Conservation (phyloP, 2,113 vertebrate species). For the Centropus unirufus region DNA sequence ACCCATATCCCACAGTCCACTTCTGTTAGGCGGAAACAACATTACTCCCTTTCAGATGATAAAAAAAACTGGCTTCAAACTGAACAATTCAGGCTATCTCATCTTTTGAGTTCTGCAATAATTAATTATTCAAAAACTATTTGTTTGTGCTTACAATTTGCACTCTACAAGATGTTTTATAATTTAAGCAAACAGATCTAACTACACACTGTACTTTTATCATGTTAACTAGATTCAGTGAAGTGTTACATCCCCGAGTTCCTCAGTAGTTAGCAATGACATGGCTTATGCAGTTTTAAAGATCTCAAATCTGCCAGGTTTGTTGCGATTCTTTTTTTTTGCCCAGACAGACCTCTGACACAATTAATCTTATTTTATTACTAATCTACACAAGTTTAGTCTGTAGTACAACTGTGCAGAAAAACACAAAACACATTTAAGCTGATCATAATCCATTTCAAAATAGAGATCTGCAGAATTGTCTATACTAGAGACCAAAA, state of each 20-base stretch:
- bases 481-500: neutral
- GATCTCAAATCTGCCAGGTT: neutral
- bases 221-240: neutral
- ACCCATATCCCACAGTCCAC: accelerated
- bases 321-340: neutral
- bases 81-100: neutral
- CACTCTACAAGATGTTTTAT: neutral
- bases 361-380: neutral
- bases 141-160: neutral
- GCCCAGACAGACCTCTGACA: neutral
- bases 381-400: neutral
- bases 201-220: neutral
- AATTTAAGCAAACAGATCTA: neutral
- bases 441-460: no score
- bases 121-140: neutral
- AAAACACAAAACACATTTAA: neutral
- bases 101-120: neutral
- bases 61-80: neutral
- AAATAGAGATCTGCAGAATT: neutral
- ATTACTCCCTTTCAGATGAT: neutral
- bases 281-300: neutral
- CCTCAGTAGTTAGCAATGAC: neutral
- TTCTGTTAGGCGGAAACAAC: neutral
- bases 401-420: neutral
- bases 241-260: neutral